A percentile compares a stretch with the other conserved stretches of the same genome.
Evolutionary conservation across 2,888 invertebrate genomes (phyloP).

Genomic region (Drosophila rubida): DNA sequence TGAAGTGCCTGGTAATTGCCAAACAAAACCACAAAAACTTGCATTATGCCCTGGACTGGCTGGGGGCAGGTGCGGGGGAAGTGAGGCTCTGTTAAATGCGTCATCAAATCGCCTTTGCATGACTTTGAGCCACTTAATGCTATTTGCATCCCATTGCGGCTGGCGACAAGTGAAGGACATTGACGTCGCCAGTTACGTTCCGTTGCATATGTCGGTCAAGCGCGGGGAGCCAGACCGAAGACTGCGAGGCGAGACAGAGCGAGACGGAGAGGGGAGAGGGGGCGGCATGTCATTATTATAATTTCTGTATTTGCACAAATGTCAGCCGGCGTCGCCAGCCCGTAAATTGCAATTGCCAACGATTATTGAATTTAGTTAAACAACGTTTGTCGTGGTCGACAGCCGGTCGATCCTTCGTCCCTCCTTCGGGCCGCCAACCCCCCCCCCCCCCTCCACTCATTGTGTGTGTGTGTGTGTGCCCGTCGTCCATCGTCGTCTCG

Average conservation of each 20-base stretch:
- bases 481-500: not conserved
- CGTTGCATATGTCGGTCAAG: conserved; percentile 59
- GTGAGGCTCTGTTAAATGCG: conserved; percentile 48
- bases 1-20: conserved; percentile 62
- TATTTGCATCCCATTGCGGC: conserved; percentile 77
- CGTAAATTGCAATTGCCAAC: conserved; percentile 81
- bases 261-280: not conserved
- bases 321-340: conserved; percentile 54
- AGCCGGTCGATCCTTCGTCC: not conserved
- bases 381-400: conserved; percentile 72
- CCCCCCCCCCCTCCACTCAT: not conserved
- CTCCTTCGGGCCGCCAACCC: no score
- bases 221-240: not conserved
- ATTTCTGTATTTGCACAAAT: conserved; percentile 81
- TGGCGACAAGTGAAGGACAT: conserved; percentile 52
- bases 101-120: conserved; percentile 78
- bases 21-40: conserved; percentile 66
- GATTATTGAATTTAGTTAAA: conserved; percentile 82
- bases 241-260: not conserved
- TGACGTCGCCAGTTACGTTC: conserved; percentile 49
- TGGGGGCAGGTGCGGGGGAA: not conserved
- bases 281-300: conserved; percentile 78
- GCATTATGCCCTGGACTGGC: not conserved
- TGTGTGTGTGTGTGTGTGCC: no score
- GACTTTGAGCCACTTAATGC: conserved; percentile 79